A percentile compares a stretch with the other conserved stretches of the same genome.
Conservation (phyloP, 2,888 invertebrate genomes). For the Tachina lurida region DNA sequence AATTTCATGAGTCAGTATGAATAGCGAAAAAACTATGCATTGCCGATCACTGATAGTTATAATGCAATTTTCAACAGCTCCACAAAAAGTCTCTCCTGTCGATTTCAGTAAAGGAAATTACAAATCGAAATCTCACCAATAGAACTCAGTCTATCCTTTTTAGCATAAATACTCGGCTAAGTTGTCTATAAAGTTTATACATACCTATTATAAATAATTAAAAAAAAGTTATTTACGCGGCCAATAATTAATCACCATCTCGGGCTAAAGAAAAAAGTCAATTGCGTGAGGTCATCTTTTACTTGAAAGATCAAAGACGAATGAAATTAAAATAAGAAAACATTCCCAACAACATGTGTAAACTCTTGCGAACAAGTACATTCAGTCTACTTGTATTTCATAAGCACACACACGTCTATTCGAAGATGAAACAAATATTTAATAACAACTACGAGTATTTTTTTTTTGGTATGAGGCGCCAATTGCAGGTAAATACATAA, state of each 20-base stretch:
- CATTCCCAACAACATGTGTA: constrained; percentile 28
- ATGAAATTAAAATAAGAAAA: constrained; percentile 30
- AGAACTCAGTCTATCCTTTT: too few relatives aligned
- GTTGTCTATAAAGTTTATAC: not conserved
- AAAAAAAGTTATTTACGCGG: constrained; percentile 50
- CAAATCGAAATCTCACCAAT: too few relatives aligned
- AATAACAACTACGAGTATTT: not conserved
- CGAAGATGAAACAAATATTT: not conserved
- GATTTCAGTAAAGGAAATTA: too few relatives aligned
- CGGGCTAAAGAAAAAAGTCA: constrained; percentile 29
- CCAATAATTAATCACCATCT: constrained; percentile 62
- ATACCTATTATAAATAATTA: not conserved
- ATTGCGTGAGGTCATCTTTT: constrained; percentile 62
- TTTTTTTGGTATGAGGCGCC: constrained; percentile 55
- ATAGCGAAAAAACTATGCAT: too few relatives aligned
- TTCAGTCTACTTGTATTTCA: not conserved
- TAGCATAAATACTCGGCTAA: too few relatives aligned
- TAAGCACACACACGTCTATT: not conserved
- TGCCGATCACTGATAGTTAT: too few relatives aligned
- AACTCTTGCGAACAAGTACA: constrained; percentile 30
- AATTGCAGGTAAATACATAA: constrained; percentile 53
- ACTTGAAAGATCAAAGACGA: constrained; percentile 21
- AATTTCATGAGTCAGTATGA: too few relatives aligned
- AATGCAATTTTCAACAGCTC: too few relatives aligned
- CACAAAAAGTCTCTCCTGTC: too few relatives aligned